Conservation (phyloP, 2,113 vertebrate species). For the Pollachius pollachius region DNA sequence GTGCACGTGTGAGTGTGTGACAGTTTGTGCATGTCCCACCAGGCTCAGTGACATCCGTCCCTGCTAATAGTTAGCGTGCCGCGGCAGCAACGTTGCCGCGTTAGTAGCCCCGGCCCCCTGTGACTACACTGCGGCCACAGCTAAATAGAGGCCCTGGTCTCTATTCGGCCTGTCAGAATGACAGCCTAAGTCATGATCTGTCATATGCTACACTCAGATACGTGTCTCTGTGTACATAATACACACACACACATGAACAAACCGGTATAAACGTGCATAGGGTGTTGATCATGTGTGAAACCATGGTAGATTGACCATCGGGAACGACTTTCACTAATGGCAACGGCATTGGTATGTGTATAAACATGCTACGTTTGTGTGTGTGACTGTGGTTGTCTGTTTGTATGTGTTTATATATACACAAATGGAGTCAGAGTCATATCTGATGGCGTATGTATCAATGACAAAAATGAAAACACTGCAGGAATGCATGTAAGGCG, state of each 20-base stretch:
- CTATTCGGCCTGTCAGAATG: conserved; percentile 27
- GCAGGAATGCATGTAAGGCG: too few species aligned
- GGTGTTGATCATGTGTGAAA: conserved; percentile 4
- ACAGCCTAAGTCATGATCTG: conserved; percentile 21
- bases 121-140: conserved; percentile 54
- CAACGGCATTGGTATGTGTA: too few species aligned
- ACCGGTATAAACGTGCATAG: conserved; percentile 12
- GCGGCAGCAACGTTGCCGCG: conserved; percentile 41
- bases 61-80: conserved; percentile 62
- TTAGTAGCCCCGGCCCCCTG: conserved; percentile 39
- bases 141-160: conserved; percentile 55
- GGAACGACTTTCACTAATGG: too few species aligned
- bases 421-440: too few species aligned
- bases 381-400: neutral
- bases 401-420: neutral
- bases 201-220: neutral
- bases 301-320: conserved; percentile 17
- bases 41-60: conserved; percentile 53
- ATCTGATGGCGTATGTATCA: too few species aligned
- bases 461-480: too few species aligned
- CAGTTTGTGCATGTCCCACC: conserved; percentile 18
- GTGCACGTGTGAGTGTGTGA: conserved; percentile 44
- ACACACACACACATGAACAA: neutral
- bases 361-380: conserved; percentile 13
- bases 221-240: too few species aligned